Conservation (phyloP, 30 jellyfish, hydroid and myxozoan species). For the Turritopsis rubra region DNA sequence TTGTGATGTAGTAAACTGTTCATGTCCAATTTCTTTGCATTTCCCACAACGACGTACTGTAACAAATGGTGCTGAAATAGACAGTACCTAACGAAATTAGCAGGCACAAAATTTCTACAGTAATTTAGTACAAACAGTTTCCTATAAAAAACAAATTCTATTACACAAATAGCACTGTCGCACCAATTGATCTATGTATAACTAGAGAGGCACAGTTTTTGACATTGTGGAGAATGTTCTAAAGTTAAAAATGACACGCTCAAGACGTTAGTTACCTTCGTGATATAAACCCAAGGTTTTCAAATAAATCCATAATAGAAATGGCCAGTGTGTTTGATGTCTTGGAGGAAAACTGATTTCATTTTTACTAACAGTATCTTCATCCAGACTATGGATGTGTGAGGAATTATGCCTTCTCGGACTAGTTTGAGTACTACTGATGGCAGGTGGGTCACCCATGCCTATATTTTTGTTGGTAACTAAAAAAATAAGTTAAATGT, state of each 20-base stretch:
- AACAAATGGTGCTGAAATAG: slow-evolving; percentile 78
- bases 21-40: slow-evolving; percentile 88
- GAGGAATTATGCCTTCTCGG: not conserved
- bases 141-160: no score
- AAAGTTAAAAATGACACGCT: not conserved
- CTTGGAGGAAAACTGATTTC: not conserved
- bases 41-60: slow-evolving; percentile 86
- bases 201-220: not conserved
- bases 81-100: not conserved
- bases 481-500: not conserved
- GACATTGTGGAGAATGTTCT: not conserved
- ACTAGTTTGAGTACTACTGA: not conserved
- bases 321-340: slow-evolving; percentile 78
- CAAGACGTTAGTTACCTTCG: slow-evolving; percentile 68
- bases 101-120: not conserved
- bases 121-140: no score
- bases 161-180: not conserved
- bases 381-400: not conserved
- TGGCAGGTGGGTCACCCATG: not conserved
- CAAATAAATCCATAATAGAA: slow-evolving; percentile 78
- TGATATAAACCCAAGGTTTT: slow-evolving; percentile 80
- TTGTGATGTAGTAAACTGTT: slow-evolving; percentile 70
- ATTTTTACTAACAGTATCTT: not conserved
- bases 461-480: not conserved
- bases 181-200: not conserved